These are phyloP conservation scores for Esox masquinongy DNA, from an alignment of 2,797 vertebrate species.

Conservation along the genomic window DNA sequence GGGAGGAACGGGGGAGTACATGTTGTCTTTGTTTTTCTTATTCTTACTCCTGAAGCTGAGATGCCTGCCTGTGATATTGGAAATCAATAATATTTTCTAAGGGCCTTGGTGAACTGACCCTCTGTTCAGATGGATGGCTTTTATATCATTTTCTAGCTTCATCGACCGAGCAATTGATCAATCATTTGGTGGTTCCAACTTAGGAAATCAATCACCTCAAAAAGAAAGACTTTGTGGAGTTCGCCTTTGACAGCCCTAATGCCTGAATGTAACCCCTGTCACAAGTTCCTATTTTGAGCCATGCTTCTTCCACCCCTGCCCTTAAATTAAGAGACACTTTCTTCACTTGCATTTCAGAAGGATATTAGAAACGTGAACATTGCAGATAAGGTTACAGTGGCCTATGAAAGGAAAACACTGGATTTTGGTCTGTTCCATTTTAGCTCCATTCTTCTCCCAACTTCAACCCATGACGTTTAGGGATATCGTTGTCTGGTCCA, in stretches of 20 bases:
- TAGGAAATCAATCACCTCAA: not conserved
- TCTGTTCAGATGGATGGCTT: not conserved
- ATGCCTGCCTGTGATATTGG: not conserved
- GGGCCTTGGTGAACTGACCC: not conserved
- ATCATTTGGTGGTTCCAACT: not conserved
- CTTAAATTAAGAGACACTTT: not conserved
- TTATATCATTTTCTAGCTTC: not conserved
- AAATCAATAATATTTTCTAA: not conserved
- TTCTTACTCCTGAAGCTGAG: not conserved
- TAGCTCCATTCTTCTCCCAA: not conserved
- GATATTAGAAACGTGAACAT: conserved; percentile 11
- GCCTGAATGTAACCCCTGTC: not conserved
- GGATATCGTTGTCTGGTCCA: too few relatives aligned
- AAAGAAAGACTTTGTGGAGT: not conserved
- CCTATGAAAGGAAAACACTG: conserved; percentile 15
- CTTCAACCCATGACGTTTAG: not conserved
- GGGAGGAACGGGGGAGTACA: not conserved
- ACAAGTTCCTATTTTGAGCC: not conserved
- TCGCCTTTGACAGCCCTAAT: not conserved
- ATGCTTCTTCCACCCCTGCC: not conserved
- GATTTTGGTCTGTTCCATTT: conserved; percentile 18
- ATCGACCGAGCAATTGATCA: not conserved
- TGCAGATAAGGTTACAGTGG: conserved; percentile 40
- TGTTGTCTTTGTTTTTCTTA: not conserved
- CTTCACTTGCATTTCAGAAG: not conserved